Evolutionary conservation across 2,113 vertebrate genomes (phyloP), one percentile per base, ranked within the genome.

Genomic region (Phyllopteryx taeniolatus): DNA sequence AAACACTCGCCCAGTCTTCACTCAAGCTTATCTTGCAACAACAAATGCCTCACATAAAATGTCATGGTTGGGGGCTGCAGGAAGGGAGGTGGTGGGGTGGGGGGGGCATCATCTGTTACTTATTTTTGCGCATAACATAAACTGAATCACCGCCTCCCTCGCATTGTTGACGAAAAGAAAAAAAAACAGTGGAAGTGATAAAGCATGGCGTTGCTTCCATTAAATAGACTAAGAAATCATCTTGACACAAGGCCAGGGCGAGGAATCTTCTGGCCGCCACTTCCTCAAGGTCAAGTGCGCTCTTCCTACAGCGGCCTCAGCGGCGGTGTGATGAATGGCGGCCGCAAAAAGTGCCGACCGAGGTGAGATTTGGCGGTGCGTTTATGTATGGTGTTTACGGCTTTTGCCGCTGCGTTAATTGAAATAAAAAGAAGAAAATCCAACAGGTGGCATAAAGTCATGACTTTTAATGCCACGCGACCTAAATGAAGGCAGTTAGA

Each of bases 161-260:
- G 31, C 59, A 61, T 9, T 61, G 59, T 61, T 61, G 59, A 61
- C 59, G 6, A 17, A 31, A 35, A 61, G 59, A 15, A 31, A 31
- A 60, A 60, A 60, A 22, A 39, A 39, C 13, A 6, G 13, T 15
- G 6, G 5, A 17, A 61, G 59, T 35, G 59, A 61, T 61, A 61
- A 61, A 35, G 59, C 59, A 17, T 17, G 31, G 59, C 59, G 31
- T 61, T 35, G 59, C 31, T 61, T 8, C 31, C 31, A 15, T 61
- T 61, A 61, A 35, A 61, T 61, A 35, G 59, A 61, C 59, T 61
- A 61, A 61, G 59, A 61, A 61, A 61, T 61, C 59, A 61, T 61
- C 59, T 19, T 61, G 59, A 61, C 59, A 61, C 59, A 19, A 61
- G 33, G 31, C 59, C 59, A 17, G 15, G 31, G 59, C 59, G 15